Percentiles rank a stretch among this genome's conserved stretches.
phyloP scores from a whole-genome alignment of 64 coral and sea anemone genomes.

The Dendrophyllia cribrosa region DNA sequence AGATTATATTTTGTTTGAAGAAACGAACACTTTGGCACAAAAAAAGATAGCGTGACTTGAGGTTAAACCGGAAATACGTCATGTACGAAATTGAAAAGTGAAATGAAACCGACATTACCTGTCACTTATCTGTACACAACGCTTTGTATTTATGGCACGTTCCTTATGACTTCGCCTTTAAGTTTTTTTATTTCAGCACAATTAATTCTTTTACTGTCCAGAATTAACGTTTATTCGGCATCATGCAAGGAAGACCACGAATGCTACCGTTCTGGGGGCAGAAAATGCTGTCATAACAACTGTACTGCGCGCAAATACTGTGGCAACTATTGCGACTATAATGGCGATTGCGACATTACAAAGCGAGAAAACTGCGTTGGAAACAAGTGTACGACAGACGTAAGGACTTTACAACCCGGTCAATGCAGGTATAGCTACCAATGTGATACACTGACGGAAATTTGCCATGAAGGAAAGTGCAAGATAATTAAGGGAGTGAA shows the following conservation, averaged over 20 bases:
- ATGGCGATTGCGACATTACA: slow-evolving; percentile 8
- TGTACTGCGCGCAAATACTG: neutral
- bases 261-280: neutral
- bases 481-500: neutral
- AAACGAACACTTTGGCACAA: too few relatives aligned
- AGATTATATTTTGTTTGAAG: too few relatives aligned
- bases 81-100: too few relatives aligned
- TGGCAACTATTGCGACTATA: neutral
- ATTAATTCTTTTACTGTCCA: neutral
- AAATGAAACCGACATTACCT: too few relatives aligned
- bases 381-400: neutral
- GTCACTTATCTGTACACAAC: too few relatives aligned
- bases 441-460: neutral
- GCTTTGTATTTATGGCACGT: neutral
- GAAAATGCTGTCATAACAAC: neutral
- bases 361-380: slow-evolving; percentile 12
- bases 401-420: neutral
- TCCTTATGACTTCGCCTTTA: neutral
- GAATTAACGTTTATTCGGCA: neutral
- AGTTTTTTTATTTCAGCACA: neutral
- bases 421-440: neutral
- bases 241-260: neutral
- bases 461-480: neutral
- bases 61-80: too few relatives aligned
- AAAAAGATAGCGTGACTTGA: too few relatives aligned